Percentiles rank a stretch among this genome's conserved stretches.
Conservation (phyloP, 64 coral and sea anemone species). For the Actinia equina region DNA sequence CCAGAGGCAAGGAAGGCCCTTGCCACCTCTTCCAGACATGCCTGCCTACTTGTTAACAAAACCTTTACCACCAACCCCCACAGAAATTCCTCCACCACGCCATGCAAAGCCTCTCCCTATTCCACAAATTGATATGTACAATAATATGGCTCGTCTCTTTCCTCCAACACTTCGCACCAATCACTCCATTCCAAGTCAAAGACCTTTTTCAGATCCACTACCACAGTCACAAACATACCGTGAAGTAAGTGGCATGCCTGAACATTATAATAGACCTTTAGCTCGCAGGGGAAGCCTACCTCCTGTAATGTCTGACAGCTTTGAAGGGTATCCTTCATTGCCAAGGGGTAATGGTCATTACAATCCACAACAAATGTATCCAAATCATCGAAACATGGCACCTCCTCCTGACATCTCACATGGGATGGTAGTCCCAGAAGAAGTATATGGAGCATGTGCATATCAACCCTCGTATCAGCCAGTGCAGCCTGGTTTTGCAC, state of each 20-base stretch:
- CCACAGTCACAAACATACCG: conserved; percentile 32
- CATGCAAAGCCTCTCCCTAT: conserved; percentile 52
- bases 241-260: conserved; percentile 46
- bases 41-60: conserved; percentile 49
- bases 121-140: conserved; percentile 52
- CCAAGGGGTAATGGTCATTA: background rate
- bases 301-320: conserved; percentile 23
- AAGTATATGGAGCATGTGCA: conserved; percentile 37
- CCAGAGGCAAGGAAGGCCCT: conserved; percentile 1
- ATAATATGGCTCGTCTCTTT: conserved; percentile 70
- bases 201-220: conserved; percentile 69
- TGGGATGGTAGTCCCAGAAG: conserved; percentile 48
- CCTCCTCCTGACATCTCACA: conserved; percentile 20
- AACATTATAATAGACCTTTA: conserved; percentile 43
- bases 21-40: conserved; percentile 34
- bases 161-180: conserved; percentile 70
- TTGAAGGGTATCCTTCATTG: conserved; percentile 1
- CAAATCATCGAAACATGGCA: conserved; percentile 24
- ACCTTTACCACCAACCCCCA: conserved; percentile 64
- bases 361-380: conserved; percentile 18
- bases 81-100: background rate
- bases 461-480: conserved; percentile 20
- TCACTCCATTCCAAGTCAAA: conserved; percentile 11
- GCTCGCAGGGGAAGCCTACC: conserved; percentile 57
- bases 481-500: conserved; percentile 3